phyloP scores from a whole-genome alignment of 2,888 invertebrate genomes.

The Epinotia ramella region DNA sequence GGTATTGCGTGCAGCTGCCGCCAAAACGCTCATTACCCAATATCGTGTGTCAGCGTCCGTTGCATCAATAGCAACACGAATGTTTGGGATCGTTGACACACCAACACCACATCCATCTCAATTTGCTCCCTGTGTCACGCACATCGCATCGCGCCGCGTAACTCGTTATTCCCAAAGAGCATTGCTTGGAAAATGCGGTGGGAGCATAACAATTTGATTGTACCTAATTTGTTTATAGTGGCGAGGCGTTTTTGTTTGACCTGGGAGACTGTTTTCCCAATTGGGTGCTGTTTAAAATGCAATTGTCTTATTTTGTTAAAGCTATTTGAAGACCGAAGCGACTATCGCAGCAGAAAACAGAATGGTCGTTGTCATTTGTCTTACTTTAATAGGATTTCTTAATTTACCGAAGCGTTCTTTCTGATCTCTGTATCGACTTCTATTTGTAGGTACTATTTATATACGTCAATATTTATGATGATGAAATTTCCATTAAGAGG shows the following conservation, averaged over 20 bases:
- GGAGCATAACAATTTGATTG: background rate
- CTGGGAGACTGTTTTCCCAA: background rate
- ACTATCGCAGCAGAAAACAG: background rate
- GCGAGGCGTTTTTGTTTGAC: background rate
- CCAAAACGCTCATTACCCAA: slow-evolving; percentile 33
- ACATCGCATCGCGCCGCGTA: slow-evolving; percentile 33
- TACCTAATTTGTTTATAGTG: background rate
- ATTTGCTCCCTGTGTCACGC: slow-evolving; percentile 49
- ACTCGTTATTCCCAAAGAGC: slow-evolving; percentile 14
- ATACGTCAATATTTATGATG: slow-evolving; percentile 16
- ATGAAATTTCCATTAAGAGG: slow-evolving; percentile 8
- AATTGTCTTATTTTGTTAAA: no score
- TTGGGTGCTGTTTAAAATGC: no score
- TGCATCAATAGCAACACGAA: slow-evolving; percentile 27
- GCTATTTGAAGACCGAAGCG: no score
- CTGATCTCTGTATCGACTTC: slow-evolving; percentile 17
- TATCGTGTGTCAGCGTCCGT: slow-evolving; percentile 34
- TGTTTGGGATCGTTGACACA: slow-evolving; percentile 59
- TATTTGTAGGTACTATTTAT: slow-evolving; percentile 3
- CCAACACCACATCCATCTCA: slow-evolving; percentile 60
- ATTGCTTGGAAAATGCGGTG: background rate
- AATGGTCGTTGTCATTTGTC: background rate
- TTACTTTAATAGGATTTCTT: background rate
- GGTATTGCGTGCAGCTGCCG: slow-evolving; percentile 31
- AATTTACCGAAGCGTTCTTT: background rate